A percentile compares a stretch with the other conserved stretches of the same genome.
Conservation (phyloP, 1,140 invertebrate genomes). For the Trissolcus basalis region DNA sequence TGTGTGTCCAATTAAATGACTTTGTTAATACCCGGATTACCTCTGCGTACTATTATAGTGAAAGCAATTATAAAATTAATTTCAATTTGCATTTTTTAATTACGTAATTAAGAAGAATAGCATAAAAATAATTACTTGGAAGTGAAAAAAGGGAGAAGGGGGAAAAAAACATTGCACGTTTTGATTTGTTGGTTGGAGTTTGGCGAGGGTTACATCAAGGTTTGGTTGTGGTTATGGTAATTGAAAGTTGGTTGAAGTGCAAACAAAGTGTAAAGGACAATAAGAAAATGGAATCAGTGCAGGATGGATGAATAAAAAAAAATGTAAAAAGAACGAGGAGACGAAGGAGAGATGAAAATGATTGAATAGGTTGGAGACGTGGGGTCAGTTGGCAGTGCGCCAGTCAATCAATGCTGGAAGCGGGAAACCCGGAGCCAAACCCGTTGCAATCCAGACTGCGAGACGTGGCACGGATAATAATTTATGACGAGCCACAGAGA, state of each 20-base stretch:
- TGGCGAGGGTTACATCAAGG: no score
- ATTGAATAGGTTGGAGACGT: constrained; percentile 36
- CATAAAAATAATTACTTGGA: no score
- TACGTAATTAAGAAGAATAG: no score
- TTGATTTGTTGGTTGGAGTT: no score
- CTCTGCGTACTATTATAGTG: no score
- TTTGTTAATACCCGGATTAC: no score
- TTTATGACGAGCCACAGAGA: constrained; percentile 71
- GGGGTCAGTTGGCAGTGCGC: constrained; percentile 45
- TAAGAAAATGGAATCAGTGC: constrained; percentile 23
- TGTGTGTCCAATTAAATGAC: no score
- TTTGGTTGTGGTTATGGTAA: no score
- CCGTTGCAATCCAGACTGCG: constrained; percentile 44
- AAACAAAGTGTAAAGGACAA: constrained; percentile 1
- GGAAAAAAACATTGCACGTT: no score
- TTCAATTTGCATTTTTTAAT: no score
- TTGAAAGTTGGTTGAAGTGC: neutral
- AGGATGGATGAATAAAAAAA: constrained; percentile 11
- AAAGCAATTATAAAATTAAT: no score
- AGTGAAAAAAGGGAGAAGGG: no score
- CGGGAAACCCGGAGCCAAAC: constrained; percentile 40
- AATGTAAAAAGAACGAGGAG: neutral
- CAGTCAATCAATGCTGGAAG: constrained; percentile 52
- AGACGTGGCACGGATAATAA: constrained; percentile 63
- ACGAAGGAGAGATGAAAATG: constrained; percentile 37